These are phyloP conservation scores for Darevskia nairensis DNA, from an alignment of 2,797 vertebrate genomes.

Conservation along the genomic window DNA sequence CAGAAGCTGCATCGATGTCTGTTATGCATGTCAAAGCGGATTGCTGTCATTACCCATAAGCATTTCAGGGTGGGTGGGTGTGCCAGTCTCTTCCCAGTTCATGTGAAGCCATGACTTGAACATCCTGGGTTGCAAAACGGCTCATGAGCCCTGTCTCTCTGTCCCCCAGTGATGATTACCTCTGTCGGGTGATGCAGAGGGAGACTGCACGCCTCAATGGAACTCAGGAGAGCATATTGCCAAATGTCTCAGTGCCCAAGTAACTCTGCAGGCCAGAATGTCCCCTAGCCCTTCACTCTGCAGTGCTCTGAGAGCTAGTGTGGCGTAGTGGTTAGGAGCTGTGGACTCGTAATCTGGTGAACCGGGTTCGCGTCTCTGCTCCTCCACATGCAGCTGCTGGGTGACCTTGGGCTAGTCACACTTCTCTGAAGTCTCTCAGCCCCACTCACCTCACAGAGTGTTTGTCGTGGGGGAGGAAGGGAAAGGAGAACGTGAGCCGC, in stretches of 20 bases:
- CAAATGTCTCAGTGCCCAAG: neutral
- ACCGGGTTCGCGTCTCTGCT: too few species aligned
- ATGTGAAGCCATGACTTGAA: neutral
- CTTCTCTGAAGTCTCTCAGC: too few species aligned
- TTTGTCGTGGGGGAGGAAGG: too few species aligned
- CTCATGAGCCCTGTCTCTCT: neutral
- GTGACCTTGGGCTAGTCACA: too few species aligned
- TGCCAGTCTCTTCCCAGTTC: neutral
- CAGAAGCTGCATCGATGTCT: neutral
- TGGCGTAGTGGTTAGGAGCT: neutral
- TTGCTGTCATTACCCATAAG: neutral
- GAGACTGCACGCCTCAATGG: neutral
- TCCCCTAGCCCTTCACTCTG: neutral
- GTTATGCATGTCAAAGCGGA: neutral
- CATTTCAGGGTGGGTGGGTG: neutral
- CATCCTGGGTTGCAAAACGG: neutral
- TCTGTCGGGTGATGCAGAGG: neutral
- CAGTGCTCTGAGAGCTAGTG: neutral
- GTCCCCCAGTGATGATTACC: neutral
- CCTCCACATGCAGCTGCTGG: too few species aligned
- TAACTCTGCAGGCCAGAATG: too few species aligned
- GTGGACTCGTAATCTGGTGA: too few species aligned
- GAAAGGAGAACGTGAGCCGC: too few species aligned
- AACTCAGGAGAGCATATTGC: neutral
- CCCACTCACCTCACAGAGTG: too few species aligned